phyloP scores from a whole-genome alignment of 1,140 invertebrate genomes.

The Drosophila parabipectinata region DNA sequence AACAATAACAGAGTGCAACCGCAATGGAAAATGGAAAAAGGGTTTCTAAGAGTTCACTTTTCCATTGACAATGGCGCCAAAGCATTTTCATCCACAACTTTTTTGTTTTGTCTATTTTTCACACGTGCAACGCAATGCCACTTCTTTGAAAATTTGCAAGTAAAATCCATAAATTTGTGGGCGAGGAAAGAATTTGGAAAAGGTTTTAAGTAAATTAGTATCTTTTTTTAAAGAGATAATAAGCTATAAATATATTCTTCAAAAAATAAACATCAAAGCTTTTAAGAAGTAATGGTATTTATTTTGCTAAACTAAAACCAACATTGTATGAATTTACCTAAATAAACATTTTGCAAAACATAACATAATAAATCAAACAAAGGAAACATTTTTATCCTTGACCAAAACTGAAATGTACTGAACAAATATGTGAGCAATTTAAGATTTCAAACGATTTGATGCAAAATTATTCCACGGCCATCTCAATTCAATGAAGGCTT shows the following conservation, averaged over 20 bases:
- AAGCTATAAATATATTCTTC: too few relatives aligned
- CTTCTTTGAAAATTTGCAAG: constrained; percentile 26
- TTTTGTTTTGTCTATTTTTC: constrained; percentile 30
- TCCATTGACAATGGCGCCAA: constrained; percentile 44
- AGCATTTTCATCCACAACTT: background rate
- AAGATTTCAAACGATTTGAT: constrained; percentile 26
- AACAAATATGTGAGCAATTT: constrained; percentile 48
- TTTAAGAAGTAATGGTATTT: background rate
- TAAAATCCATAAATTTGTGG: constrained; percentile 9
- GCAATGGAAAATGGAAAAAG: constrained; percentile 15
- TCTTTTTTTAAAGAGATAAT: too few relatives aligned
- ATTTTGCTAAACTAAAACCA: constrained; percentile 33
- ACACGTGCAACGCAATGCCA: constrained; percentile 34
- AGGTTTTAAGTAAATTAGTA: background rate
- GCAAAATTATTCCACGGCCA: constrained; percentile 43
- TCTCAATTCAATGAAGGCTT: constrained; percentile 30
- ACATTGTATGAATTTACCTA: constrained; percentile 1
- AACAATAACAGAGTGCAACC: constrained; percentile 34
- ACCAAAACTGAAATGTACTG: constrained; percentile 32
- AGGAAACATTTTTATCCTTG: constrained; percentile 27
- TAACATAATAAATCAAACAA: constrained; percentile 19
- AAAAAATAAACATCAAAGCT: too few relatives aligned
- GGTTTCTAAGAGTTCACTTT: constrained; percentile 4
- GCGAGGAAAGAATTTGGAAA: constrained; percentile 1
- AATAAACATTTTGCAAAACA: constrained; percentile 28